phyloP scores from a whole-genome alignment of 2,888 invertebrate genomes.

The Dusona sp. region DNA sequence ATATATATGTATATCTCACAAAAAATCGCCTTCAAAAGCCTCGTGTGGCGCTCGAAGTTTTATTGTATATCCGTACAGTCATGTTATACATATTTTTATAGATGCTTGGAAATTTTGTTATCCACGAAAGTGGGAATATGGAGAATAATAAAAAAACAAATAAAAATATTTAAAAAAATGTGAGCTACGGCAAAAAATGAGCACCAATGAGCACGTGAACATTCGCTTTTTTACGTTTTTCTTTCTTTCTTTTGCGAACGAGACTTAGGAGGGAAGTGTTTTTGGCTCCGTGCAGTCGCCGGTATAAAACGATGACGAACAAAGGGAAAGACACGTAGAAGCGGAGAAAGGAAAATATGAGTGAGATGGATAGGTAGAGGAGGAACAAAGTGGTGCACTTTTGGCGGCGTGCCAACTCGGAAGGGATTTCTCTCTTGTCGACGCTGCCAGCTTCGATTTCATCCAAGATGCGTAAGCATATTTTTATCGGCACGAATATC shows the following conservation, averaged over 20 bases:
- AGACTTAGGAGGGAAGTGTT: constrained; percentile 1
- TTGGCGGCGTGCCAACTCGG: constrained; percentile 62
- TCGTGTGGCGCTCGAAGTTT: constrained; percentile 31
- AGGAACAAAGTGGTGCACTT: constrained; percentile 50
- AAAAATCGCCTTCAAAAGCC: constrained; percentile 30
- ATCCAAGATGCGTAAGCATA: constrained; percentile 52
- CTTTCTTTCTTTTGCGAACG: not conserved
- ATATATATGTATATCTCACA: not conserved
- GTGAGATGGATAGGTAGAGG: constrained; percentile 8
- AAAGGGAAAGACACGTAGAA: not conserved
- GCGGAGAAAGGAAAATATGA: constrained; percentile 25
- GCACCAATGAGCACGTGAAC: not conserved
- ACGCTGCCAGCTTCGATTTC: constrained; percentile 56
- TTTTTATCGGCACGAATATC: constrained; percentile 51
- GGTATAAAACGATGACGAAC: constrained; percentile 16
- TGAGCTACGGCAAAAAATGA: not conserved
- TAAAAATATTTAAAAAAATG: constrained; percentile 5
- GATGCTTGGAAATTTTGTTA: constrained; percentile 64
- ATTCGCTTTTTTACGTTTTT: not conserved
- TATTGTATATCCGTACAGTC: constrained; percentile 51
- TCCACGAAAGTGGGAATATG: constrained; percentile 51
- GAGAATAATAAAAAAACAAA: constrained; percentile 49
- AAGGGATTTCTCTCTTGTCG: constrained; percentile 53
- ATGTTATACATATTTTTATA: constrained; percentile 65
- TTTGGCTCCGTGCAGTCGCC: constrained; percentile 26